A percentile compares a stretch with the other conserved stretches of the same genome.
Evolutionary conservation across 2,888 invertebrate species (phyloP).

Genomic region (Hipparchia sbordonii): DNA sequence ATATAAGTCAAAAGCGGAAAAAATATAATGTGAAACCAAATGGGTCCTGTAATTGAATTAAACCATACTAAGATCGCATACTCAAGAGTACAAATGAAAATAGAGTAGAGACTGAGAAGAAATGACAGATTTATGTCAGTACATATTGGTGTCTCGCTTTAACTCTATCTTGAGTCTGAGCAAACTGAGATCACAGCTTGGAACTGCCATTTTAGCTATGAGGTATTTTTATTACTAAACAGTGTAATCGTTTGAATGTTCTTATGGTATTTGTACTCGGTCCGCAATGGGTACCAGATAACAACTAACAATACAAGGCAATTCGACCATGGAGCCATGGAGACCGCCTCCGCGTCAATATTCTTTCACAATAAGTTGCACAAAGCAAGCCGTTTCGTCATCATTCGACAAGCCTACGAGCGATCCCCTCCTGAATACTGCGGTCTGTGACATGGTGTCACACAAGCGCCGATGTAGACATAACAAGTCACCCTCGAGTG

Average conservation of each 20-base stretch:
- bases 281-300: constrained; percentile 17
- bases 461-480: constrained; percentile 7
- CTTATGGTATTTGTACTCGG: constrained; percentile 19
- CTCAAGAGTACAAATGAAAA: no score
- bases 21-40: no score
- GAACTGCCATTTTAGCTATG: no score
- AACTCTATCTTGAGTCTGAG: no score
- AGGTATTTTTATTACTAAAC: no score
- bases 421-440: constrained; percentile 40
- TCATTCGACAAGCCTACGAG: constrained; percentile 69
- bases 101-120: no score
- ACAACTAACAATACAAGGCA: constrained; percentile 44
- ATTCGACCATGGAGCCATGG: constrained; percentile 46
- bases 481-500: not conserved
- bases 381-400: constrained; percentile 76
- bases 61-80: no score
- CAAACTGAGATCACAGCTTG: no score
- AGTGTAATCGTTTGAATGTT: not conserved
- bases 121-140: no score
- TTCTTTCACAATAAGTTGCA: constrained; percentile 78
- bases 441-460: constrained; percentile 32
- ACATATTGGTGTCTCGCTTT: no score
- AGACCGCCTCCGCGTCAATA: constrained; percentile 66
- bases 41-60: no score
- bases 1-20: not conserved